Evolutionary conservation across 2,797 vertebrate genomes (phyloP), one percentile per base, ranked within the genome.

Genomic region (Bovichtus diacanthus): DNA sequence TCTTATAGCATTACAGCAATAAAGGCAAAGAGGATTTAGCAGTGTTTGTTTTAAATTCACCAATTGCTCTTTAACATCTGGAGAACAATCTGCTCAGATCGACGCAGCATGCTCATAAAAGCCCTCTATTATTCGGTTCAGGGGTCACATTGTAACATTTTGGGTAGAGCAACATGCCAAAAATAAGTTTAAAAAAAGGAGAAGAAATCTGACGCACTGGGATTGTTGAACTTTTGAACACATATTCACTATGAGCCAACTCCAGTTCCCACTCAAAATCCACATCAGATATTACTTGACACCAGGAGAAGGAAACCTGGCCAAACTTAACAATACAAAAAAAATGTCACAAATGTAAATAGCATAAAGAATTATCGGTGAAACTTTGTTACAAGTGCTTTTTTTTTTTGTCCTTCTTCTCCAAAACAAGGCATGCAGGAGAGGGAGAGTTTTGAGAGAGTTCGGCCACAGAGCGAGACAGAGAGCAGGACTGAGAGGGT

Each of bases 231-330:
- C 18, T 41, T 73, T n/a, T n/a, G n/a, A n/a, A n/a, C 31, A 59
- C 25, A 63, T 16, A 69, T 31, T 47, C 11, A 23, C n/a, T 55
- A 60, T 19, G 18, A 62, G 34, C 71, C n/a, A 10, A 80, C 34
- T 88, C 87, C 83, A 73, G 73, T 44, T 83, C 85, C 80, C 5
- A 15, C 39, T 61, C 9, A 6, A 15, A 88, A 34, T 90, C 90
- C 79, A 87, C 65, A 51, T 67, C 90, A 76, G 56, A 39, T 85
- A 55, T 93, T 90, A 72, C 34, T 15, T 78, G 47, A 38, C 46
- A 43, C 88, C 25, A 23, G 25, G 9, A 81, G 65, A 54, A 51
- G 46, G 80, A 80, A 84, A 76, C 66, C 66, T 59, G 61, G 80
- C 75, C 77, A 82, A 82, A 83, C 70, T 62, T 71, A 74, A 88